A percentile compares a stretch with the other conserved stretches of the same genome.
phyloP scores from a whole-genome alignment of 2,113 vertebrate genomes.

The Pitta sordida region DNA sequence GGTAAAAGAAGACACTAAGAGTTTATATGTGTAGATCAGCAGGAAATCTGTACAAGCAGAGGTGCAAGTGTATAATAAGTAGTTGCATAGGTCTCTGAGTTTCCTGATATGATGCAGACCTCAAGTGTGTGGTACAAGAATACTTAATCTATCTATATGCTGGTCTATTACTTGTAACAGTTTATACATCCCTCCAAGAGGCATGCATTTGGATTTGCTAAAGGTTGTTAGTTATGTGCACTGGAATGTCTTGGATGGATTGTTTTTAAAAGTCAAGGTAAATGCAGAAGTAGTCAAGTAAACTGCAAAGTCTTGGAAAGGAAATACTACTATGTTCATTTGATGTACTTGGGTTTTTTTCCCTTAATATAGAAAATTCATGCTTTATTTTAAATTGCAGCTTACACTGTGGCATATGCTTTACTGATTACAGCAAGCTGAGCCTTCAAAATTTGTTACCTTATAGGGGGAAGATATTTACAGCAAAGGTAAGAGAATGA shows the following conservation, averaged over 20 bases:
- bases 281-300: not conserved
- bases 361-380: not conserved
- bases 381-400: conserved; percentile 6
- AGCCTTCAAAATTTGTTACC: not conserved
- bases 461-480: not conserved
- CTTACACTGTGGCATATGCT: not conserved
- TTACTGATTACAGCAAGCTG: not conserved
- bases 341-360: not conserved
- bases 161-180: not conserved
- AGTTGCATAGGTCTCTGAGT: not conserved
- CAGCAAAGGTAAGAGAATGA: not conserved
- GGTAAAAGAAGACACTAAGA: not conserved
- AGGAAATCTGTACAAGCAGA: not conserved
- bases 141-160: not conserved
- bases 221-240: not conserved
- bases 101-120: not conserved
- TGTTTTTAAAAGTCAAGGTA: conserved; percentile 1
- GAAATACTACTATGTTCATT: not conserved
- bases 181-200: not conserved
- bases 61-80: not conserved
- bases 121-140: not conserved
- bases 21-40: not conserved
- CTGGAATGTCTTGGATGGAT: not conserved
- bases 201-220: not conserved
- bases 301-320: not conserved